Base-by-base conservation (phyloP, 2,888 invertebrate species). In the Lasioglossum malachurum region DNA sequence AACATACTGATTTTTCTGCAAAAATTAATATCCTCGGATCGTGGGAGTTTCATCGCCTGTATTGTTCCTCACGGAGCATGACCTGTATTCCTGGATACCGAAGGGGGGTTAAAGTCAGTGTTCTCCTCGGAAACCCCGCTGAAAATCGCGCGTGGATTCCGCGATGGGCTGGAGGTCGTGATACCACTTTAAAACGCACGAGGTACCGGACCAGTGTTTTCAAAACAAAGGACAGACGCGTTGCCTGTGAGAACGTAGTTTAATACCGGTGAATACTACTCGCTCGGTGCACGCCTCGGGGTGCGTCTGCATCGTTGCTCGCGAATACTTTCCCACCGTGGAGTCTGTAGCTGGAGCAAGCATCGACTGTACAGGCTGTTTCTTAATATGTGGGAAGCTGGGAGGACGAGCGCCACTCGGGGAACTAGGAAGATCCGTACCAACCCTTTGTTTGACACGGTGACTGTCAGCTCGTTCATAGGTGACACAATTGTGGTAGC, bases 171-270 rank as follows among this genome's bases (percentile, higher is more conserved):
- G 49, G 4, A 8, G 35, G 27, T 57, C 57, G 41, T 27, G 49
- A 81, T 44, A 38, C 38, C 35, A 31, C 31, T 35, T 10, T 49
- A 77, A 77, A 79, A 57, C 60, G 57, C 41, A 19, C 64, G 67
- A 81, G 53, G 44, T 27, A 57, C 57, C n/a, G 49, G 41, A 12
- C 69, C 69, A 71, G 76, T 79, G 82, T 75, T 73, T 71, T 83
- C 75, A 74, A 89, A 85, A 87, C 82, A 83, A 85, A 89, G 73
- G 73, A 78, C 74, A 80, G 60, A 57, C 67, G 78, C 77, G 64
- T 76, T 83, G 83, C 74, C 80, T 83, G 88, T 89, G 77, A 82
- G 88, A 89, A 77, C 80, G 80, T 76, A 80, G 60, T 89, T 89
- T 87, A 82, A 85, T 72, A 73, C 46, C 78, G 74, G 60, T 31